Conservation (phyloP, 2,797 vertebrate genomes). For the Enteromius treurensis region DNA sequence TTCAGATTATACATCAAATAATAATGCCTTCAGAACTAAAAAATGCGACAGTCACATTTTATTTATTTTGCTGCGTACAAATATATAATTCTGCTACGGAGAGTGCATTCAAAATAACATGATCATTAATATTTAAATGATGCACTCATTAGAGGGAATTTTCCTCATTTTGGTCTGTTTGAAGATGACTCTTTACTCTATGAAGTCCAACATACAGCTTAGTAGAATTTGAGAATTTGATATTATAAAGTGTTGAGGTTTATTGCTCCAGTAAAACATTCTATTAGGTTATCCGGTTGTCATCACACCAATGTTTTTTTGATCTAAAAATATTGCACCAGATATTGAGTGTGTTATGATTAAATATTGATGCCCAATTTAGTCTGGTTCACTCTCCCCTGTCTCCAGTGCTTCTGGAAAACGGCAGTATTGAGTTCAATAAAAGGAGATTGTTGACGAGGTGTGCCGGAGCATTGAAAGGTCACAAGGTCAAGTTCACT, state of each 20-base stretch:
- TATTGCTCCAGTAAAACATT: conserved; percentile 22
- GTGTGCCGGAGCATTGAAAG: conserved; percentile 58
- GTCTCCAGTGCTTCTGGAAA: conserved; percentile 59
- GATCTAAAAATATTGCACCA: conserved; percentile 61
- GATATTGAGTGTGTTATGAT: conserved; percentile 69
- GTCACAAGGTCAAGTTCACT: conserved; percentile 71
- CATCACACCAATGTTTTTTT: conserved; percentile 49
- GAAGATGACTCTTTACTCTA: conserved; percentile 2
- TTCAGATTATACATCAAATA: conserved; percentile 54
- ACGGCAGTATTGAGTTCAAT: conserved; percentile 75
- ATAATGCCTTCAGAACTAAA: conserved; percentile 62
- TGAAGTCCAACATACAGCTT: neutral
- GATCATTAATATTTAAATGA: conserved; percentile 71
- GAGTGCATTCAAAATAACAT: conserved; percentile 65
- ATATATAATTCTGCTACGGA: conserved; percentile 66
- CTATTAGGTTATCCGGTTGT: conserved; percentile 37
- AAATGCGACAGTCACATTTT: conserved; percentile 60
- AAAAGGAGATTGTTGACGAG: conserved; percentile 73
- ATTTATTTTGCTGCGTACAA: conserved; percentile 65
- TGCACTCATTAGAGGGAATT: conserved; percentile 62
- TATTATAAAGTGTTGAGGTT: conserved; percentile 16
- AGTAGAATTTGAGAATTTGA: neutral
- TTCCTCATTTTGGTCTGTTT: conserved; percentile 60
- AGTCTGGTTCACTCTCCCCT: conserved; percentile 58
- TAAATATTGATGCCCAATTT: conserved; percentile 71